phyloP scores from a whole-genome alignment of 2,113 vertebrate genomes.

The Lophius piscatorius region DNA sequence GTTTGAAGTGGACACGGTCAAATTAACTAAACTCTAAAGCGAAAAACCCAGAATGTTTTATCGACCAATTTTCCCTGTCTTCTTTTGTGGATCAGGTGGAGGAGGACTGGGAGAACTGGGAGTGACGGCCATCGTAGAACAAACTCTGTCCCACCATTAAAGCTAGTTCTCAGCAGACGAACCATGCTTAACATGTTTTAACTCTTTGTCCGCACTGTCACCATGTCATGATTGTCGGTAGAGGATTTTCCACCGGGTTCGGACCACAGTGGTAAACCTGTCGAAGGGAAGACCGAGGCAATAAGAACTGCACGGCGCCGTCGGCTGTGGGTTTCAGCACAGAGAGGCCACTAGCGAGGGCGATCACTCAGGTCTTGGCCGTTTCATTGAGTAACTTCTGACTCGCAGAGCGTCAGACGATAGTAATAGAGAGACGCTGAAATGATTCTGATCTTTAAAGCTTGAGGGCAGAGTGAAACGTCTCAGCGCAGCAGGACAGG shows the following conservation, averaged over 20 bases:
- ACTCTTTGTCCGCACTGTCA: constrained; percentile 76
- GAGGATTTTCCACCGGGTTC: constrained; percentile 50
- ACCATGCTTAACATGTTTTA: constrained; percentile 74
- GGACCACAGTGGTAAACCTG: constrained; percentile 56
- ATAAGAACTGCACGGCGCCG: constrained; percentile 50
- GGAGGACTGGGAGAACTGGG: constrained; percentile 98
- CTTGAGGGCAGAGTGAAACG: constrained; percentile 20
- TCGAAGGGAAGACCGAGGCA: constrained; percentile 55
- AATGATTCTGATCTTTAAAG: constrained; percentile 37
- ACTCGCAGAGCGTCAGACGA: constrained; percentile 37
- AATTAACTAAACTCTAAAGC: background rate
- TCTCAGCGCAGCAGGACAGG: constrained; percentile 32
- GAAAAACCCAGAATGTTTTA: background rate
- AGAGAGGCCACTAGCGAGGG: constrained; percentile 30
- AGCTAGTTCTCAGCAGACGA: constrained; percentile 66
- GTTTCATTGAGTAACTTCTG: constrained; percentile 45
- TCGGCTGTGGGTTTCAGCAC: constrained; percentile 44
- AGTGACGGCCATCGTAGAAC: constrained; percentile 75
- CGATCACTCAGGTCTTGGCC: constrained; percentile 16
- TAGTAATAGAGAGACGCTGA: constrained; percentile 32
- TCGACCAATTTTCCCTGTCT: background rate
- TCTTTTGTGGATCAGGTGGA: constrained; percentile 84
- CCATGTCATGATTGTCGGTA: constrained; percentile 71
- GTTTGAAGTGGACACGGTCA: background rate
- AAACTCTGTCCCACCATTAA: constrained; percentile 47